phyloP scores from a whole-genome alignment of 2,113 vertebrate genomes.

The Strix uralensis region DNA sequence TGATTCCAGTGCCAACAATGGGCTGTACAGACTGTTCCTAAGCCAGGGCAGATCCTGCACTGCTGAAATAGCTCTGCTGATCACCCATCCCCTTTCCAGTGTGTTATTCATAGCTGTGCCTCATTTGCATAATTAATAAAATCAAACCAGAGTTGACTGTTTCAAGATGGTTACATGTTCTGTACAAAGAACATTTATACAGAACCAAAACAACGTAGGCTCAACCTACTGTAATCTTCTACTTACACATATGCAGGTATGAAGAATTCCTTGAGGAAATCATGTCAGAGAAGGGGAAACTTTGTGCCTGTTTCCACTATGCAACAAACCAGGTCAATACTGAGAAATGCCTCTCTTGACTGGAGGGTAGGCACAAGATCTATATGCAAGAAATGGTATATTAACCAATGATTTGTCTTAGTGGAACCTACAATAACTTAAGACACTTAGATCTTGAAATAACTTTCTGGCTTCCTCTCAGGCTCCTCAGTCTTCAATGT shows the following conservation, averaged over 20 bases:
- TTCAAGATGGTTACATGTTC: not conserved
- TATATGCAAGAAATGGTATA: not conserved
- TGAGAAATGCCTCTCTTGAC: not conserved
- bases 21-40: not conserved
- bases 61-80: not conserved
- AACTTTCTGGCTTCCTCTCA: not conserved
- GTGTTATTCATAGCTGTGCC: not conserved
- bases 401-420: not conserved
- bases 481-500: not conserved
- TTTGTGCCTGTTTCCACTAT: not conserved
- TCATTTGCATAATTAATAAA: not conserved
- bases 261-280: not conserved
- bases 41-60: not conserved
- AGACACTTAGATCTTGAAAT: not conserved
- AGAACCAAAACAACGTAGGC: not conserved
- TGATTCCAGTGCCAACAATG: fast-evolving
- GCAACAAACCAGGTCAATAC: not conserved
- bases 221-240: not conserved
- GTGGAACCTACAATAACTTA: not conserved
- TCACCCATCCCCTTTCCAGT: not conserved
- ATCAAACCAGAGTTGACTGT: not conserved
- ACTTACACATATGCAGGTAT: not conserved
- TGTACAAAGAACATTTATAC: not conserved
- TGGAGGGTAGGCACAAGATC: not conserved
- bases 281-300: not conserved